Evolutionary conservation across 1,140 invertebrate genomes (phyloP).

Genomic region (Platorchestia sp.): DNA sequence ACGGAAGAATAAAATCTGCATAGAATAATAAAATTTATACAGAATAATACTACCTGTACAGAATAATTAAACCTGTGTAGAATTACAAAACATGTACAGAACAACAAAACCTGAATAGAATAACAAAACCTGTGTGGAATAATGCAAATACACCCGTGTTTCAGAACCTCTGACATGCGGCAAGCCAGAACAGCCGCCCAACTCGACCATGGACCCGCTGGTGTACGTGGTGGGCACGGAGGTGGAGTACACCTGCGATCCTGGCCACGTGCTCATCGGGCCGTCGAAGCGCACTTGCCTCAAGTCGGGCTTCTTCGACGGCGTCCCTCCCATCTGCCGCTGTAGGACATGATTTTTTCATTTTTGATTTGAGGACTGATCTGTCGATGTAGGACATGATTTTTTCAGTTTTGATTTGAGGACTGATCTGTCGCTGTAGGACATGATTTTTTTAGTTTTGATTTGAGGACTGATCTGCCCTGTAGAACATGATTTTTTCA

Average conservation of each 20-base stretch:
- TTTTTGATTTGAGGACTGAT: slow-evolving; percentile 71
- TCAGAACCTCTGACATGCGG: slow-evolving; percentile 85
- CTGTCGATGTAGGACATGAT: slow-evolving; percentile 93
- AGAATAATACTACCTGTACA: too few species aligned
- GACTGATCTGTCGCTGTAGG: slow-evolving; percentile 94
- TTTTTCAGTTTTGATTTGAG: too few species aligned
- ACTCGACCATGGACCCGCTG: slow-evolving; percentile 85
- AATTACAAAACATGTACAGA: too few species aligned
- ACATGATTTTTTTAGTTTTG: too few species aligned
- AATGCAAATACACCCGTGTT: neutral
- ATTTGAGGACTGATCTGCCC: too few species aligned
- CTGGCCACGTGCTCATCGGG: slow-evolving; percentile 88
- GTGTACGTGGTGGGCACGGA: slow-evolving; percentile 85
- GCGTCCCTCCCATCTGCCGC: slow-evolving; percentile 93
- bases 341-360: too few species aligned
- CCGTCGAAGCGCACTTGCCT: slow-evolving; percentile 86
- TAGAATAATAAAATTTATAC: too few species aligned
- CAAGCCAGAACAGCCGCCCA: slow-evolving; percentile 90
- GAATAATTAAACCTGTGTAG: too few species aligned
- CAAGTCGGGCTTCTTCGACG: slow-evolving; percentile 93
- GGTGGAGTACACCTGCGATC: slow-evolving; percentile 90
- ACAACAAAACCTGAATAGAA: too few species aligned
- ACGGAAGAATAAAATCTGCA: too few species aligned
- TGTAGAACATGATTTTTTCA: too few species aligned
- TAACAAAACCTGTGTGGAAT: too few species aligned